Percentiles rank a stretch among this genome's conserved stretches.
phyloP scores from a whole-genome alignment of 2,113 vertebrate species.

The Lagopus muta region DNA sequence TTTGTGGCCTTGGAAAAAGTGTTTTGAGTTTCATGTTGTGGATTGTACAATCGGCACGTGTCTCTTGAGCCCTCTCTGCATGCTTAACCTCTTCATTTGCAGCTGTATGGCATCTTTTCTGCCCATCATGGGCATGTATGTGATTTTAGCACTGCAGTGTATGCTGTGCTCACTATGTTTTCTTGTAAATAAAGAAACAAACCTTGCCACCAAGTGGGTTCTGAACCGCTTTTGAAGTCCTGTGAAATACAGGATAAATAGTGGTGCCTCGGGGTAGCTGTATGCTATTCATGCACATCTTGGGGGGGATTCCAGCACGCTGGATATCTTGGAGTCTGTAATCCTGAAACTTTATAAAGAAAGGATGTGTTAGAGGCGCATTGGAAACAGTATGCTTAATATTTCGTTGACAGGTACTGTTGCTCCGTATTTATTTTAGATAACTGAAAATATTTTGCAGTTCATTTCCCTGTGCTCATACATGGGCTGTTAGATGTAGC shows the following conservation, averaged over 20 bases:
- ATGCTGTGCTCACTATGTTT: fast-evolving
- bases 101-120: not conserved
- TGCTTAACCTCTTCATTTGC: not conserved
- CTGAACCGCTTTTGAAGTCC: not conserved
- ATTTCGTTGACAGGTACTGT: not conserved
- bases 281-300: fast-evolving
- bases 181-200: not conserved
- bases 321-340: not conserved
- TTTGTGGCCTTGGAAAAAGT: fast-evolving
- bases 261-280: not conserved
- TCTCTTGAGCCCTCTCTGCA: not conserved
- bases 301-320: not conserved
- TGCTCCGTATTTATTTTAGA: not conserved
- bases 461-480: not conserved
- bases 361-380: not conserved
- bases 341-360: not conserved
- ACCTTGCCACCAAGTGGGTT: not conserved
- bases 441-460: not conserved
- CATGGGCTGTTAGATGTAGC: not conserved
- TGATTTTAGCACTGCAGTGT: not conserved
- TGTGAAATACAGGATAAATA: not conserved
- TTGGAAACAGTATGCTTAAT: not conserved
- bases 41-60: not conserved
- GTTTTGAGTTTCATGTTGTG: not conserved
- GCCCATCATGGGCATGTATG: not conserved